These are phyloP conservation scores for Malachius bipustulatus DNA, from an alignment of 2,888 invertebrate genomes.

Conservation along the genomic window DNA sequence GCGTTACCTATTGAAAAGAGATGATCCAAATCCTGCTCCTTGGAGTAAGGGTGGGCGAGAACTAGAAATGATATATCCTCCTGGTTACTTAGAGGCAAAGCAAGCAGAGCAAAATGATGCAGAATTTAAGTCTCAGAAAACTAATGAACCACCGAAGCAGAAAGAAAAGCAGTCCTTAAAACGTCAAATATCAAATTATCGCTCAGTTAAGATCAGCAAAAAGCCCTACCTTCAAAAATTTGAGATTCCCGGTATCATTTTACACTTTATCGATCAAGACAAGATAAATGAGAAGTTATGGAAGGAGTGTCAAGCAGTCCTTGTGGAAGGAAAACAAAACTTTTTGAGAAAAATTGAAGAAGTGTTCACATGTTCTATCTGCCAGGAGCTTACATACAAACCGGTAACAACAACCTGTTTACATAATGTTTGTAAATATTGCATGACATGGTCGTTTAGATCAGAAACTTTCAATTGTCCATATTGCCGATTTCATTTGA, in stretches of 20 bases:
- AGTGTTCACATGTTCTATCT: constrained; percentile 65
- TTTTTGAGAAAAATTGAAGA: constrained; percentile 53
- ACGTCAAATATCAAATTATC: constrained; percentile 4
- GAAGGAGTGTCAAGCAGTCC: constrained; percentile 46
- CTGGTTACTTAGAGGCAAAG: constrained; percentile 56
- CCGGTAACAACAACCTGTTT: constrained; percentile 63
- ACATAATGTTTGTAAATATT: constrained; percentile 64
- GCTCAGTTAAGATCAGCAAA: constrained; percentile 18
- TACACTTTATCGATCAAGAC: constrained; percentile 43
- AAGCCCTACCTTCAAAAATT: constrained; percentile 23
- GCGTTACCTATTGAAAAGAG: constrained; percentile 64
- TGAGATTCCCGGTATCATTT: constrained; percentile 33
- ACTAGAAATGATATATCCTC: constrained; percentile 50
- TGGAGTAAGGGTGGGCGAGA: constrained; percentile 62
- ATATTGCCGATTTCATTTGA: constrained; percentile 48
- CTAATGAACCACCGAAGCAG: constrained; percentile 20
- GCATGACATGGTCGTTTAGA: constrained; percentile 54
- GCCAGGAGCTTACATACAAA: constrained; percentile 56
- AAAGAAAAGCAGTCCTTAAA: constrained; percentile 19
- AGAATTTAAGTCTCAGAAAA: constrained; percentile 26
- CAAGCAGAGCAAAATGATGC: constrained; percentile 37
- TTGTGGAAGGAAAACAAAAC: constrained; percentile 44
- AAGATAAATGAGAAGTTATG: constrained; percentile 52
- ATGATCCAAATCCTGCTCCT: constrained; percentile 67
- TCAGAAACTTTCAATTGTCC: constrained; percentile 55